Evolutionary conservation across 2,797 vertebrate genomes (phyloP), one percentile per base, ranked within the genome.

Genomic region (Coranthus polyacanthus): DNA sequence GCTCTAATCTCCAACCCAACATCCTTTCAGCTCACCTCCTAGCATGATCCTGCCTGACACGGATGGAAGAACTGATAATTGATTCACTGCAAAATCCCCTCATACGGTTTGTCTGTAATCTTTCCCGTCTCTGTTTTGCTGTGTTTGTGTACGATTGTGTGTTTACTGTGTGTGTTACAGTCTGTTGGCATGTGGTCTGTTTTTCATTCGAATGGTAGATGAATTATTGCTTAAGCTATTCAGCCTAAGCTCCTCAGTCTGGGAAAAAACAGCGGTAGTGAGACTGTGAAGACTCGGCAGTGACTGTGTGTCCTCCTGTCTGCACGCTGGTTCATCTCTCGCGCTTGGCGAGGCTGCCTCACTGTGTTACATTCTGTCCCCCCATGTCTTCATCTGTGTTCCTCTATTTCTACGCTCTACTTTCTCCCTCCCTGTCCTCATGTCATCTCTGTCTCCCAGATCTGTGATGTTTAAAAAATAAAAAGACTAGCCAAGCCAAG

Each of bases 1-100:
- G 43, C 66, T 82, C 36, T 85, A 79, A 81, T 68, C 69, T 66
- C 29, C 53, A 64, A 57, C 76, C 72, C 65, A 24, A 54, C 24
- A 58, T 67, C 74, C 60, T 82, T 72, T 66, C 32, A 3, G 67
- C 62, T 79, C 63, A 75, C 68, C 73, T 78, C 39, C 2, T 20
- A 43, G 41, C 72, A 20, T 60, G 49, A 78, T 57, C 47, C 55
- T 7, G 38, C 53, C 54, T 20, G 57, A 81, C 73, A 68, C 7
- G 32, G 74, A 69, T 71, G 56, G 59, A 58, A 47, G 75, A 72
- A 4, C 73, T 45, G 67, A 82, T 83, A 82, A 88, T 72, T 85
- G 84, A 90, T 85, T 90, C 60, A n/a, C 70, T 42, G 70, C 41
- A 53, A 82, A 88, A 87, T 83, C 82, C 68, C 63, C 59, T 45